Base-by-base conservation (phyloP, 2,113 vertebrate species). In the Stigmatopora nigra region DNA sequence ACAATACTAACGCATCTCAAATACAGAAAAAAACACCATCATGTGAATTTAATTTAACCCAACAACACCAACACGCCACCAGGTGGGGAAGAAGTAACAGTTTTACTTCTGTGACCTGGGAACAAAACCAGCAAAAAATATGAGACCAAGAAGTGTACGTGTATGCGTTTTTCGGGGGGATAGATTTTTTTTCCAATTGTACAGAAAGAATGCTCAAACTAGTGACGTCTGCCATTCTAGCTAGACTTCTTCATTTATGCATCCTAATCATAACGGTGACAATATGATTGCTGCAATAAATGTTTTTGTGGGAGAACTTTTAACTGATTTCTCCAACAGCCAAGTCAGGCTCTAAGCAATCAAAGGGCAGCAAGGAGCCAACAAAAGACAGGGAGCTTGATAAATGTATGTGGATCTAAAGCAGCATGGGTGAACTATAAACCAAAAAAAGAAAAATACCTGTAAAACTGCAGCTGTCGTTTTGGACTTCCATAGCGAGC, bases 401-500 rank as follows among this genome's bases (percentile, higher is more conserved):
- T 0, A 12, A 63, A 13, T 35, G 22, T 0, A 31, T 20, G 5
- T 48, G 57, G 22, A 25, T 5, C 13, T 48, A 22, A 49, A 49
- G 31, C 22, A n/a, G 20, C 4, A 45, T 25, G 4, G 15, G 20
- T 48, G 47, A 49, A 19, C 2, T 15, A 17, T 49, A 46, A 13
- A 63, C 6, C 20, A 22, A 48, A 64, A 75, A 72, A 63, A 72
- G 55, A 77, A 46, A 48, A 69, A 92, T 99, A 99, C 97, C 97
- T 99, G 97, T 99, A 99, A 88, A 99, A 98, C 91, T 99, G 97
- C 88, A 99, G 94, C 89, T 99, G 97, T 67, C 97, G 92, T 92
- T 99, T 99, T 89, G 97, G 97, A 87, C 97, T 99, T 90, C 97
- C 97, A 83, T 99, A 99, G 80, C 97, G 95, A 84, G 95, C 94